Percentiles rank a stretch among this genome's conserved stretches.
These are phyloP conservation scores for Hydrolagus affinis DNA, from an alignment of 2,113 vertebrate genomes.

Conservation along the genomic window DNA sequence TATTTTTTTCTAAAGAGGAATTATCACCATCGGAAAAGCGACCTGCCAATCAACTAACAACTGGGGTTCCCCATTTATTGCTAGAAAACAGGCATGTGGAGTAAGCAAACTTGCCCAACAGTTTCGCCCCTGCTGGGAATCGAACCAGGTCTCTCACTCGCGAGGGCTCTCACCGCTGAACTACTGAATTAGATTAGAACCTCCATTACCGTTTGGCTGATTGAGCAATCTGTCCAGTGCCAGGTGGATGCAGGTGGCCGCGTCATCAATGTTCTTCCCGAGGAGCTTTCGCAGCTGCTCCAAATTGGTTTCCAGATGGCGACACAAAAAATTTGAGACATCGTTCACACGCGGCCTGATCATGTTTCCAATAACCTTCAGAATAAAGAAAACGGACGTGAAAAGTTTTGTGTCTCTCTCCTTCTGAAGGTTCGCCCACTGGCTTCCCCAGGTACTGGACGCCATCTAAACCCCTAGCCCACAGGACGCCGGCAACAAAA, in stretches of 20 bases:
- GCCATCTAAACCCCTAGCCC: no score
- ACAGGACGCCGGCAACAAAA: no score
- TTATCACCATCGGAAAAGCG: no score
- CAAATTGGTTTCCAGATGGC: slow-evolving; percentile 53
- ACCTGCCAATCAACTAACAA: no score
- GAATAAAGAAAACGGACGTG: background rate
- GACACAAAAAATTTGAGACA: slow-evolving; percentile 49
- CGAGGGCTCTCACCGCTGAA: background rate
- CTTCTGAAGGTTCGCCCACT: no score
- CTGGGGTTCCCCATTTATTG: no score
- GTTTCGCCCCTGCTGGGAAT: no score
- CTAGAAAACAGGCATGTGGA: no score
- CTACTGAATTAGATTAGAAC: background rate
- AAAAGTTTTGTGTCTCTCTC: no score
- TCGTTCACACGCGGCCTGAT: slow-evolving; percentile 38
- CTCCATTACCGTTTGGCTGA: background rate
- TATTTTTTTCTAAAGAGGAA: no score
- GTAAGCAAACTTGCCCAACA: no score
- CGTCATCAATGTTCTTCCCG: slow-evolving; percentile 51
- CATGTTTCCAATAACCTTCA: slow-evolving; percentile 45
- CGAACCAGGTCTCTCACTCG: background rate
- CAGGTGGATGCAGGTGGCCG: slow-evolving; percentile 47
- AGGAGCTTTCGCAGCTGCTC: slow-evolving; percentile 42
- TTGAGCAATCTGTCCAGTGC: slow-evolving; percentile 40
- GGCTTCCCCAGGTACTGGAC: no score